Evolutionary conservation across 2,888 invertebrate species (phyloP).

Genomic region (Pomacea canaliculata): DNA sequence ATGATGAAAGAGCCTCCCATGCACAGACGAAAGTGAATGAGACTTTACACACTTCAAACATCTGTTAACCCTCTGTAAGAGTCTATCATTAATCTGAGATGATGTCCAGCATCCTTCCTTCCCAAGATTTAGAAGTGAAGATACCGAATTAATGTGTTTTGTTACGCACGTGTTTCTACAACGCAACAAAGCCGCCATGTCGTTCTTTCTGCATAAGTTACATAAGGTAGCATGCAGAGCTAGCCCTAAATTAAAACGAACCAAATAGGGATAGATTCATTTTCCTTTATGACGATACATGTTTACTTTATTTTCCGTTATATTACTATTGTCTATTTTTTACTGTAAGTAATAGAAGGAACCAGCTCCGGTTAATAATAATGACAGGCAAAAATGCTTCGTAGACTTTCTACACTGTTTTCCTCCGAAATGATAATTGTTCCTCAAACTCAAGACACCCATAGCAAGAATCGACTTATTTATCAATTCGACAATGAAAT

Average conservation of each 20-base stretch:
- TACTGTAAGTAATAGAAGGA: no score
- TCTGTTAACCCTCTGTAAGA: neutral
- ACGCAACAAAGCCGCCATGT: constrained; percentile 22
- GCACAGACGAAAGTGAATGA: neutral
- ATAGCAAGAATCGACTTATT: no score
- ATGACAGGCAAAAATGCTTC: no score
- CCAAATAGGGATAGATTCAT: no score
- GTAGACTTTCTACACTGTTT: no score
- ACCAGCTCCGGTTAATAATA: no score
- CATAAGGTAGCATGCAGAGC: no score
- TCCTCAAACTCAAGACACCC: no score
- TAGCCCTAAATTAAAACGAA: no score
- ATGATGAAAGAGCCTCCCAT: neutral
- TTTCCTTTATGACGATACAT: neutral
- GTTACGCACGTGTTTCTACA: constrained; percentile 11
- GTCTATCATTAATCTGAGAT: neutral
- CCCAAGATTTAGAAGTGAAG: neutral
- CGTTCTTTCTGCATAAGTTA: constrained; percentile 3
- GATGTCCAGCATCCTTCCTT: neutral
- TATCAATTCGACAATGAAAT: no score
- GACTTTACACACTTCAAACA: constrained; percentile 6
- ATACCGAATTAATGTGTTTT: constrained; percentile 15
- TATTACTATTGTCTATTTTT: no score
- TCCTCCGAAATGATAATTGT: no score
- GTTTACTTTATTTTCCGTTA: neutral